Evolutionary conservation across 2,113 vertebrate species (phyloP), one percentile per base, ranked within the genome.

Genomic region (Tylochromis polylepis): DNA sequence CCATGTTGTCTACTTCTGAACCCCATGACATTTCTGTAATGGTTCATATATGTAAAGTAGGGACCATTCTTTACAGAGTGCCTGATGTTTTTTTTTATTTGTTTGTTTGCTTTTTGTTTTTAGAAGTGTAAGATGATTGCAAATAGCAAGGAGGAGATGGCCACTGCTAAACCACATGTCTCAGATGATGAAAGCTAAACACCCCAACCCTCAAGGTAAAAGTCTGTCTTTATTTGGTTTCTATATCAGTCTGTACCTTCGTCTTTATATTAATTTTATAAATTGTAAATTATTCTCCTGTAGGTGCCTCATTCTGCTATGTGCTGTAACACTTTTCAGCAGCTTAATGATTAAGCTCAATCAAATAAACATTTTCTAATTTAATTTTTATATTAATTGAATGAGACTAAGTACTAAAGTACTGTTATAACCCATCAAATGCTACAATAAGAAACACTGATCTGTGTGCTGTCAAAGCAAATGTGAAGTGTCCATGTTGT

Each of bases 101-200:
- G 3, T 5, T 38, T 38, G 3, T 31, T 31, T 16, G 5, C 7
- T 90, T 89, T 95, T 94, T 88, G 82, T 88, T n/a, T n/a, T n/a
- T n/a, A 99, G 99, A 99, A 99, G 96, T 99, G 99, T 93, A 99
- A 99, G 96, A 98, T 99, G 96, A 99, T 99, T 90, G 98, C 98
- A 90, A 98, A 98, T 93, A 99, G 98, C 95, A 99, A 98, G 93
- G 98, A 99, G 94, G 99, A 99, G 95, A 97, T 99, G 96, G 97
- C 98, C 92, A 91, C 96, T 20, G 98, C 98, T 92, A 98, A 97
- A 87, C 98, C 98, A 80, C 98, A 99, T 18, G 97, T 98, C 91
- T 98, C 98, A 79, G 98, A 99, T 93, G 96, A 97, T 67, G 98
- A 98, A 77, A 94, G 93, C 91, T 93, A 95, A 93, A 86, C 95